Conservation (phyloP, 2,888 invertebrate species). For the Cryptocephalus moraei region DNA sequence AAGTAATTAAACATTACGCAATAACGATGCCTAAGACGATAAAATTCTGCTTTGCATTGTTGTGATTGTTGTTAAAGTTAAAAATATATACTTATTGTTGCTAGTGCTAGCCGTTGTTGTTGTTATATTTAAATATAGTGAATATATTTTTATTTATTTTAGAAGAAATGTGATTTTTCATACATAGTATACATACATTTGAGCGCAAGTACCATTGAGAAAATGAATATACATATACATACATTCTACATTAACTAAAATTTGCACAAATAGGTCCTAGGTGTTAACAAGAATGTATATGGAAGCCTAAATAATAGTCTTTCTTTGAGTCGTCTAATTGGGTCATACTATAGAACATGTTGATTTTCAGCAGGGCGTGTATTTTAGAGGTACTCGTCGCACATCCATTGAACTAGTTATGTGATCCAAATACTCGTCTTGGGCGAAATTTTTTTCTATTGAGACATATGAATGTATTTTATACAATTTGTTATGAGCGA, state of each 20-base stretch:
- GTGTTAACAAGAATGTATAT: conserved; percentile 6
- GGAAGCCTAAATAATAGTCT: conserved; percentile 6
- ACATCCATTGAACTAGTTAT: no score
- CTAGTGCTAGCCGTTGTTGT: conserved; percentile 37
- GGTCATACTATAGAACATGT: neutral
- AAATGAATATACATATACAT: conserved; percentile 8
- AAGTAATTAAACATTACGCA: no score
- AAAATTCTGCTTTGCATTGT: conserved; percentile 35
- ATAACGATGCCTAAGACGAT: neutral
- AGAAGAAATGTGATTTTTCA: conserved; percentile 24
- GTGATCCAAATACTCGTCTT: neutral
- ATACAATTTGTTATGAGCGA: conserved; percentile 4
- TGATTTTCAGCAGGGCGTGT: no score
- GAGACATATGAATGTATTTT: conserved; percentile 1
- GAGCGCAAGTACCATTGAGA: conserved; percentile 5
- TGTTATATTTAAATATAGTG: conserved; percentile 33
- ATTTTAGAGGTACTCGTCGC: no score
- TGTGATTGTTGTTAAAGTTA: conserved; percentile 36
- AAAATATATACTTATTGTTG: conserved; percentile 37
- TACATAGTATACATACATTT: conserved; percentile 19
- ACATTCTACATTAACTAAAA: conserved; percentile 11
- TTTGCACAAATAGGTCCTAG: conserved; percentile 19
- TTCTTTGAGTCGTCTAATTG: neutral
- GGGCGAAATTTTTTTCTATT: neutral
- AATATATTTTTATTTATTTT: conserved; percentile 30